Evolutionary conservation across 2,888 invertebrate genomes (phyloP).

Genomic region (Drosophila suboccidentalis): DNA sequence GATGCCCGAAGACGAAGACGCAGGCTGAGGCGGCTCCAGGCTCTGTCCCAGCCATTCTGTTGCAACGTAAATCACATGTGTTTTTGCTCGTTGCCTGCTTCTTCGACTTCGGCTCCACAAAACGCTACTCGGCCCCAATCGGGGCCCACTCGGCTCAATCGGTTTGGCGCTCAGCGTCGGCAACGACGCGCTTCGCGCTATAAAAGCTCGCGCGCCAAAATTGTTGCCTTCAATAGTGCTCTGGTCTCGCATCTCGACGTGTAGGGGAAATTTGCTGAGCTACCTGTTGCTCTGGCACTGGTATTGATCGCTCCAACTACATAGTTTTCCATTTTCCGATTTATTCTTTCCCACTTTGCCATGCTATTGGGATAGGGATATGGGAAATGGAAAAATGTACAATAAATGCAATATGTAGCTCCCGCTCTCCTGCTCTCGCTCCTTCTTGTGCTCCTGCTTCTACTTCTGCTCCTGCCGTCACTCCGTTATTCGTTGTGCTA

Average conservation of each 20-base stretch:
- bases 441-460: slow-evolving; percentile 7
- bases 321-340: slow-evolving; percentile 50
- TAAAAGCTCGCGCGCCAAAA: slow-evolving; percentile 84
- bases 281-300: slow-evolving; percentile 66
- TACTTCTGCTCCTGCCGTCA: slow-evolving; percentile 7
- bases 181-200: slow-evolving; percentile 63
- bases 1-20: slow-evolving; percentile 33
- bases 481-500: slow-evolving; percentile 51
- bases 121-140: slow-evolving; percentile 48
- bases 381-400: slow-evolving; percentile 51
- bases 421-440: slow-evolving; percentile 18
- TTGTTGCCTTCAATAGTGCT: slow-evolving; percentile 59
- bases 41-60: slow-evolving; percentile 30
- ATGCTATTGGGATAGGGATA: slow-evolving; percentile 35
- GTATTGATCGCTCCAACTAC: slow-evolving; percentile 54
- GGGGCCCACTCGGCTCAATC: slow-evolving; percentile 56
- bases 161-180: slow-evolving; percentile 56
- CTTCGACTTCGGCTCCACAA: slow-evolving; percentile 36
- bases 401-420: slow-evolving; percentile 37
- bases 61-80: slow-evolving; percentile 67
- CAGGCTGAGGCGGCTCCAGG: slow-evolving; percentile 40
- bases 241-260: slow-evolving; percentile 37
- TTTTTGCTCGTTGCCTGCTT: slow-evolving; percentile 36
- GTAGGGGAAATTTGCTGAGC: slow-evolving; percentile 54
- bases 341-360: slow-evolving; percentile 39